Conservation (phyloP, 2,888 invertebrate species). For the Diploptera punctata region DNA sequence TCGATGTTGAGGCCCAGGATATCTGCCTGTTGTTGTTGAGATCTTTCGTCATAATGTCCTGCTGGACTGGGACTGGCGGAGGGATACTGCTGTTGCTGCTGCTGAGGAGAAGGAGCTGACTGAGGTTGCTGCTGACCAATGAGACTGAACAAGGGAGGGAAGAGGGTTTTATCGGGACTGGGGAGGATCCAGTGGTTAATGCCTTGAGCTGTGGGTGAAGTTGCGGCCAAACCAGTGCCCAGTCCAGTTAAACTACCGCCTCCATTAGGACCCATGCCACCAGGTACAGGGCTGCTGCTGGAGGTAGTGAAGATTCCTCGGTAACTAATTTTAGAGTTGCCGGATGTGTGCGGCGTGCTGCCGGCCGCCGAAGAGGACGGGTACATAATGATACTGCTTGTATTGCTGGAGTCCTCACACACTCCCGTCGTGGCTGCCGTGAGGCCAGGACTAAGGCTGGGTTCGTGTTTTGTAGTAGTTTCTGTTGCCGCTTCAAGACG, state of each 20-base stretch:
- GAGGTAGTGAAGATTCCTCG: conserved; percentile 73
- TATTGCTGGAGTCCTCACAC: conserved; percentile 78
- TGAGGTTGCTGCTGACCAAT: conserved; percentile 63
- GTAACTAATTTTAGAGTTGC: conserved; percentile 57
- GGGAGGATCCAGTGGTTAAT: conserved; percentile 77
- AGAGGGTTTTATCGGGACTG: conserved; percentile 69
- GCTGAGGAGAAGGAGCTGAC: conserved; percentile 46
- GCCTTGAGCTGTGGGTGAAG: conserved; percentile 63
- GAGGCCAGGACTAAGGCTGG: conserved; percentile 63
- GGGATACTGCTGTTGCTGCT: conserved; percentile 56
- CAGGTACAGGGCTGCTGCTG: conserved; percentile 51
- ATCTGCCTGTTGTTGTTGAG: conserved; percentile 62
- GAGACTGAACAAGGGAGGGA: conserved; percentile 67
- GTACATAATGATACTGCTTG: conserved; percentile 69
- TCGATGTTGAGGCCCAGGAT: conserved; percentile 67
- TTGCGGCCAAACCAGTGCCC: conserved; percentile 59
- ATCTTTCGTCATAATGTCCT: conserved; percentile 71
- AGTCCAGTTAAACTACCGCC: conserved; percentile 75
- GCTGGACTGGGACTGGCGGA: conserved; percentile 50
- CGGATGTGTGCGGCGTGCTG: conserved; percentile 50
- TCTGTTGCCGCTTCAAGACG: conserved; percentile 44
- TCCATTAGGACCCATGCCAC: conserved; percentile 54
- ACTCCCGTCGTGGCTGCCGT: conserved; percentile 63
- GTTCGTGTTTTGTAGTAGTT: conserved; percentile 66
- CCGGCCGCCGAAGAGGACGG: conserved; percentile 51